phyloP scores from a whole-genome alignment of 2,113 vertebrate genomes.

The Nerophis lumbriciformis region DNA sequence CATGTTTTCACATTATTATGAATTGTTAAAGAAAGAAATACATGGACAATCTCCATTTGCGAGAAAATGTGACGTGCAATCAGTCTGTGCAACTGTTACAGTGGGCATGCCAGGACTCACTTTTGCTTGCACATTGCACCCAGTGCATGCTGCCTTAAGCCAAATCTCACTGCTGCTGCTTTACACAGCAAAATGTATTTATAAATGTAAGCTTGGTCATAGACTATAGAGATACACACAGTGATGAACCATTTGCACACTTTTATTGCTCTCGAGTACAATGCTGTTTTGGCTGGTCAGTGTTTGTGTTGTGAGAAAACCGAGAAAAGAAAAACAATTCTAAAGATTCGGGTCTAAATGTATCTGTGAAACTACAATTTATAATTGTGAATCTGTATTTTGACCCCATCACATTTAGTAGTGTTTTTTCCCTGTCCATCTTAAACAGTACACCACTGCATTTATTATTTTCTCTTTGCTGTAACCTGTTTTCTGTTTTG shows the following conservation, averaged over 20 bases:
- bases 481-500: neutral
- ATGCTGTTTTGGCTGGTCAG: conserved; percentile 43
- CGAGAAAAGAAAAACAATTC: no score
- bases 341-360: no score
- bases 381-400: no score
- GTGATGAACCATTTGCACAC: conserved; percentile 41
- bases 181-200: conserved; percentile 77
- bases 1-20: neutral
- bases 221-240: conserved; percentile 25
- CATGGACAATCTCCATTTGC: neutral
- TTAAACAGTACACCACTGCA: no score
- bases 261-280: conserved; percentile 67
- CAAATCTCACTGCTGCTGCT: conserved; percentile 63
- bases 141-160: conserved; percentile 46
- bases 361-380: no score
- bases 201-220: conserved; percentile 63
- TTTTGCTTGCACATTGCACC: conserved; percentile 29
- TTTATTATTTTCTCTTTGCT: no score
- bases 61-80: neutral
- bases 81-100: neutral
- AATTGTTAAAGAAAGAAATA: neutral
- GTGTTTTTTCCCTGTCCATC: no score
- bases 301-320: conserved; percentile 48
- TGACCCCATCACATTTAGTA: no score
- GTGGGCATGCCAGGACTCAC: conserved; percentile 30